phyloP scores from a whole-genome alignment of 1,140 invertebrate species.

The Nephila pilipes region DNA sequence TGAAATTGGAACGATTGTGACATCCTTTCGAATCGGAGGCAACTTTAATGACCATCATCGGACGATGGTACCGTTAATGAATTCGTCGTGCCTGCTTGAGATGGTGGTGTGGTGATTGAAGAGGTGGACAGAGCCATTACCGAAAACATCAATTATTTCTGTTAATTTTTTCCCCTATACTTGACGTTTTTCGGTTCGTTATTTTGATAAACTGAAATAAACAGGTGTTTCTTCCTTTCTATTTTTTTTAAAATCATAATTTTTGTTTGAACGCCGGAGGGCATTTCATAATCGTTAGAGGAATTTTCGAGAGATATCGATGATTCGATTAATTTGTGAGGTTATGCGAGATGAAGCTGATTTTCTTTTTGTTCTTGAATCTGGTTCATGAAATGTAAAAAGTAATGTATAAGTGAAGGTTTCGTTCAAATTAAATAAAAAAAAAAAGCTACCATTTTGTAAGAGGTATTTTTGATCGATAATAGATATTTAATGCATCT shows the following conservation, averaged over 20 bases:
- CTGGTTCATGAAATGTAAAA: too few species aligned
- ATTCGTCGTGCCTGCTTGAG: background rate
- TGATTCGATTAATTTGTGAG: too few species aligned
- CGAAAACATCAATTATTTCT: background rate
- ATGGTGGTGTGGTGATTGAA: background rate
- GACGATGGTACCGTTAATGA: background rate
- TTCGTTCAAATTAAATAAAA: too few species aligned
- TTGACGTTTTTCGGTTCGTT: background rate
- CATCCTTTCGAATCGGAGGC: slow-evolving; percentile 18
- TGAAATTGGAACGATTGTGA: slow-evolving; percentile 60
- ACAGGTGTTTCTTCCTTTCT: background rate
- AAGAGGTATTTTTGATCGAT: too few species aligned
- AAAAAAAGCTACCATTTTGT: too few species aligned
- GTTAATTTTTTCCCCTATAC: background rate
- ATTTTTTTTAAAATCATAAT: background rate
- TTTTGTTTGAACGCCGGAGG: background rate
- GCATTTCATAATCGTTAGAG: background rate
- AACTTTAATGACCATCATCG: background rate
- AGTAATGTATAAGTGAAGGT: too few species aligned
- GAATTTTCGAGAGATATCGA: too few species aligned
- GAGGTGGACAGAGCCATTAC: background rate
- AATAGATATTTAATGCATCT: too few species aligned
- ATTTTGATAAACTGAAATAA: background rate
- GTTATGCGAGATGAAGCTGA: too few species aligned
- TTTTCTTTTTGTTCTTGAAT: too few species aligned